Evolutionary conservation across 2,113 vertebrate genomes (phyloP).

Genomic region (Heteronetta atricapilla): DNA sequence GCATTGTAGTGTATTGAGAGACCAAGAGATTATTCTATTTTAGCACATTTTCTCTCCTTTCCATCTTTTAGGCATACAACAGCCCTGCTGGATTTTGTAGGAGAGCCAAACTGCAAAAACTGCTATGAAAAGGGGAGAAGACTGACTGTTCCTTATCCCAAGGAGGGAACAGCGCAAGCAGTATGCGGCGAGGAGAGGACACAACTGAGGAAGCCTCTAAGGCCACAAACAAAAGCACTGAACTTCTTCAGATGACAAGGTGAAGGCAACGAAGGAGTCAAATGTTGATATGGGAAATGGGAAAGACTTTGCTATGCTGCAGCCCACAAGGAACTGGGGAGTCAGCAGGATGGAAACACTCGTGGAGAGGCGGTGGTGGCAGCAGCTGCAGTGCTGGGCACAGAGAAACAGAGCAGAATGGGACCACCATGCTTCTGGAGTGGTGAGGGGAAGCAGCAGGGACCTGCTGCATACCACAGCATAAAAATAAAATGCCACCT

Average conservation of each 20-base stretch:
- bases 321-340: background rate
- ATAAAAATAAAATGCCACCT: background rate
- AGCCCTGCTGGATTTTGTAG: background rate
- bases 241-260: background rate
- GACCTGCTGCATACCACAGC: too few relatives aligned
- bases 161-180: background rate
- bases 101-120: background rate
- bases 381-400: background rate
- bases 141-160: background rate
- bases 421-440: background rate
- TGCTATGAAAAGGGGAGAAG: accelerated
- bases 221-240: background rate
- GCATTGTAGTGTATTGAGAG: background rate
- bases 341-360: background rate
- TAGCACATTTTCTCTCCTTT: slow-evolving; percentile 12
- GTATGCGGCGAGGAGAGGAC: background rate
- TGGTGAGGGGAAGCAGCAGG: background rate
- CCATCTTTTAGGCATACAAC: background rate
- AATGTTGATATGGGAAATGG: background rate
- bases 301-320: background rate
- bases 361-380: background rate
- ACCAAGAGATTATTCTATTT: slow-evolving; percentile 11
- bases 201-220: background rate
- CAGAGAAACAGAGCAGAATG: background rate
- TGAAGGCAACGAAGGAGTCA: background rate